Percentiles rank a stretch among this genome's conserved stretches.
These are phyloP conservation scores for Cyphomyrus discorhynchus DNA, from an alignment of 2,113 vertebrate genomes.

Conservation along the genomic window DNA sequence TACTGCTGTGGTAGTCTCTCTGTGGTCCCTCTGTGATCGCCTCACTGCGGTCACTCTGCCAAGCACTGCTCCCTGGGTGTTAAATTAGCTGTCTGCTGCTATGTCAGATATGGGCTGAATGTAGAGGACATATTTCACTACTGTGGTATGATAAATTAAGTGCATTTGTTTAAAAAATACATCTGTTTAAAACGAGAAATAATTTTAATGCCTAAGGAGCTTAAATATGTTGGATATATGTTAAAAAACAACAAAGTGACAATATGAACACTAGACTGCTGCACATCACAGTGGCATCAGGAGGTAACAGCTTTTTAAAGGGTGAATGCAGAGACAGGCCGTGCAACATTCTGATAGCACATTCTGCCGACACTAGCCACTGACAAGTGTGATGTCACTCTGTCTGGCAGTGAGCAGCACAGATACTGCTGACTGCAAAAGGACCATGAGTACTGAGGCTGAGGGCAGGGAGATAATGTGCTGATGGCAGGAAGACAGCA, in stretches of 20 bases:
- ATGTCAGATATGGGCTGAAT: no score
- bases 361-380: neutral
- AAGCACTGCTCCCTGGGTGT: no score
- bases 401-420: neutral
- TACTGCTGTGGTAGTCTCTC: no score
- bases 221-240: neutral
- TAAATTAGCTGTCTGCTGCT: no score
- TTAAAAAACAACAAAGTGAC: neutral
- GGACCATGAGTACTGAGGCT: neutral
- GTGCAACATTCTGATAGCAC: neutral
- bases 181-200: neutral
- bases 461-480: neutral
- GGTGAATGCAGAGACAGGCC: neutral
- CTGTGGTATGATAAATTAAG: neutral
- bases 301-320: neutral
- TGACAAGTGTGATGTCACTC: constrained; percentile 2
- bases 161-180: neutral
- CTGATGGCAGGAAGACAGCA: neutral
- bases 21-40: no score
- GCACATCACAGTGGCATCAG: neutral
- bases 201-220: neutral
- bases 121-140: no score
- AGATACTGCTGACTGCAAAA: constrained; percentile 7
- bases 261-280: neutral
- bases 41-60: no score